These are phyloP conservation scores for Anhinga anhinga DNA, from an alignment of 2,113 vertebrate species.

Conservation along the genomic window DNA sequence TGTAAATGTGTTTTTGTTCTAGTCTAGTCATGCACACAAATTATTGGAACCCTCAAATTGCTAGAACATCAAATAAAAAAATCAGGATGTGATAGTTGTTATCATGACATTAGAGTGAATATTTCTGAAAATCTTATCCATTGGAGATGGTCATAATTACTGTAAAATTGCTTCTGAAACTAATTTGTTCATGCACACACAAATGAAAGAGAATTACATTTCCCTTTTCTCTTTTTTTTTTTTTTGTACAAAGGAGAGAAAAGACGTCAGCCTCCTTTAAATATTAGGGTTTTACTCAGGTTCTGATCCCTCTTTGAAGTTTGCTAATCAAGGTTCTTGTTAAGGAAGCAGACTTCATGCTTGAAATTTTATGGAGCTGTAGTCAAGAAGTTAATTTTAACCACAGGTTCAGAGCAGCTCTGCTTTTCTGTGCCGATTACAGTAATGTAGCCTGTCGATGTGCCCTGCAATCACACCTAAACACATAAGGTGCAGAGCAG, in stretches of 20 bases:
- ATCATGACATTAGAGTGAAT: constrained; percentile 21
- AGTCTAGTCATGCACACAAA: constrained; percentile 38
- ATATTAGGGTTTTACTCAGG: neutral
- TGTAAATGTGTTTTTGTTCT: constrained; percentile 57
- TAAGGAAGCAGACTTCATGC: neutral
- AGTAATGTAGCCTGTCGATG: neutral
- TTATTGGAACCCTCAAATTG: constrained; percentile 49
- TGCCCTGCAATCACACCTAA: neutral
- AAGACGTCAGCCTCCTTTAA: neutral
- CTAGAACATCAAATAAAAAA: constrained; percentile 51
- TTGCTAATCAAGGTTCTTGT: neutral
- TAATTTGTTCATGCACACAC: constrained; percentile 10
- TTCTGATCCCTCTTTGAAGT: constrained; percentile 26
- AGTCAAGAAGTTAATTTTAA: neutral
- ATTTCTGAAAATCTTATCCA: constrained; percentile 57
- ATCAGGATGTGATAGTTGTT: constrained; percentile 10
- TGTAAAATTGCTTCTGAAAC: constrained; percentile 63
- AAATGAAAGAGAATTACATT: constrained; percentile 56
- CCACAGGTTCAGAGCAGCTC: neutral
- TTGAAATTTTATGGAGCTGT: neutral
- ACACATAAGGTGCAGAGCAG: too few species aligned
- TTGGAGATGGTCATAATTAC: constrained; percentile 64
- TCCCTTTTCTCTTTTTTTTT: neutral
- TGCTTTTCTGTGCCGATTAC: neutral
- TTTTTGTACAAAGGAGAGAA: neutral